Evolutionary conservation across 1,140 invertebrate genomes (phyloP).

Genomic region (roundworm (Caenorhabditis elegans)): WBcel235 BX284604.4:8995001-8995500

Average conservation of each 20-base stretch:
- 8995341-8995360: not conserved
- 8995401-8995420: slow-evolving; percentile 1
- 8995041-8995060: too few relatives aligned
- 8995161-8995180: slow-evolving; percentile 34
- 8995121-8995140: slow-evolving; percentile 46
- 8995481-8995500: not conserved
- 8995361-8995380: not conserved
- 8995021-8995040: too few relatives aligned
- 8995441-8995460: not conserved
- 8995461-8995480: not conserved
- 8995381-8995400: not conserved
- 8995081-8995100: too few relatives aligned
- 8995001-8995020: too few relatives aligned
- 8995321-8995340: not conserved
- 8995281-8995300: not conserved
- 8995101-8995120: slow-evolving; percentile 45
- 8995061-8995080: too few relatives aligned
- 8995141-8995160: slow-evolving; percentile 47
- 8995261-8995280: not conserved
- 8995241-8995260: slow-evolving; percentile 5
- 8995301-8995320: not conserved
- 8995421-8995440: not conserved
- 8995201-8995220: slow-evolving; percentile 28
- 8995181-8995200: slow-evolving; percentile 48
- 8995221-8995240: not conserved